Base-by-base conservation (phyloP, 2,113 vertebrate genomes). In the Melanerpes formicivorus region DNA sequence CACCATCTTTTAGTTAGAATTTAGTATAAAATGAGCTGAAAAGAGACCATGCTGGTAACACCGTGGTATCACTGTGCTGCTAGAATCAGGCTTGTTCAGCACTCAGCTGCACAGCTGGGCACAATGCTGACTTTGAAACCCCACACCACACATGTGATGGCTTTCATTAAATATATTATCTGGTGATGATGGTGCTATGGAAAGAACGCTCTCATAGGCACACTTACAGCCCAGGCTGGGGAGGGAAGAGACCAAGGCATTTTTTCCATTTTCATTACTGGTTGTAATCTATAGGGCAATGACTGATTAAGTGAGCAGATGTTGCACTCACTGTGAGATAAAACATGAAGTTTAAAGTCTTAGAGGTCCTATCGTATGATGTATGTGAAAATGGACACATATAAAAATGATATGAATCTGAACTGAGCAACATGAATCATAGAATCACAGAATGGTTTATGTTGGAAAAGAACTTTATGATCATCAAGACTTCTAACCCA, bases 181-280 rank as follows among this genome's bases (percentile, higher is more conserved):
- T 94, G 93, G 93, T 71, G 81, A 76, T 95, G 90, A 95, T 92
- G 94, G 92, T 73, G 92, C 92, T 87, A 37, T 92, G 93, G 96
- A 97, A 96, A 94, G 90, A 96, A 96, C 84, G 10, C 82, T 71
- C 94, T 96, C 66, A 84, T 50, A 86, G 87, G 70, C 86, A 83
- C 60, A 42, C 52, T 80, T 13, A 17, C 48, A 66, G 90, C 8
- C 42, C 4, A 0, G 65, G 42, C 55, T 34, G 71, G 27, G 2
- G 18, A 37, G 69, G 94, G 83, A 86, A 83, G 76, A 82, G 46
- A 59, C 34, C 44, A 18, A 32, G 54, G 67, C 22, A 1, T 54
- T 95, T 94, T 92, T 92, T 90, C 80, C 88, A 25, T 75, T 42
- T 79, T 80, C 79, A 8, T 86, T 76, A 52, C 82, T 87, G 89